These are phyloP conservation scores for Gymnocypris eckloni DNA, from an alignment of 2,797 vertebrate species.

Conservation along the genomic window DNA sequence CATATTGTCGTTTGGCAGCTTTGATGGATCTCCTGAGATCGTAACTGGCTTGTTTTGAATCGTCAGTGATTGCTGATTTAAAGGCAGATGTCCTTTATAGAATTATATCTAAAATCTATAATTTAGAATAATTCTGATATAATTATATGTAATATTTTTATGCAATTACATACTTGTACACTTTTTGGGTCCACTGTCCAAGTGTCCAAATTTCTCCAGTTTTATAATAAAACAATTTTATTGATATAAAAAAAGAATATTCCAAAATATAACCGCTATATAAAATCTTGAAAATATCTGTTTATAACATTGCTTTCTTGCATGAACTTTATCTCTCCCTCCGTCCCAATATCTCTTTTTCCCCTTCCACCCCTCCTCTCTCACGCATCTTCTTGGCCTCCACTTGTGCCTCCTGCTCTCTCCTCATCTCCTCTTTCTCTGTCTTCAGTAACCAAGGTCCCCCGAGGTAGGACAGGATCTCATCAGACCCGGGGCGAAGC, in stretches of 20 bases:
- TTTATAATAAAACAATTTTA: conserved; percentile 20
- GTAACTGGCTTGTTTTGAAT: no score
- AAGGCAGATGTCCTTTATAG: no score
- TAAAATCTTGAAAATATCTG: conserved; percentile 29
- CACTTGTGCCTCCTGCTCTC: conserved; percentile 66
- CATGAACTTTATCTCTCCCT: conserved; percentile 25
- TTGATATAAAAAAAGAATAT: neutral
- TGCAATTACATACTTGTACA: neutral
- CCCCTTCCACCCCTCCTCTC: conserved; percentile 31
- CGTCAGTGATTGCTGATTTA: no score
- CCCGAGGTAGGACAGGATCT: conserved; percentile 82
- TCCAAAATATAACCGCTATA: conserved; percentile 32
- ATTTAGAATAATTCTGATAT: neutral
- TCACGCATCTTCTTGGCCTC: conserved; percentile 46
- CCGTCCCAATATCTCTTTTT: conserved; percentile 22
- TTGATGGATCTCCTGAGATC: no score
- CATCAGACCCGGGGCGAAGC: conserved; percentile 80
- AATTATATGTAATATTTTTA: neutral
- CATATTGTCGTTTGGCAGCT: no score
- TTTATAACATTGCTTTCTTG: conserved; percentile 1
- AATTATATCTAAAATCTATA: neutral
- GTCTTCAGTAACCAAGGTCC: conserved; percentile 68
- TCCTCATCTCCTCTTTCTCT: conserved; percentile 73
- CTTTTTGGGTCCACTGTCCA: neutral
- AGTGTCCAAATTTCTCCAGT: neutral